Evolutionary conservation across 2,113 vertebrate genomes (phyloP).

Genomic region (Columba livia): DNA sequence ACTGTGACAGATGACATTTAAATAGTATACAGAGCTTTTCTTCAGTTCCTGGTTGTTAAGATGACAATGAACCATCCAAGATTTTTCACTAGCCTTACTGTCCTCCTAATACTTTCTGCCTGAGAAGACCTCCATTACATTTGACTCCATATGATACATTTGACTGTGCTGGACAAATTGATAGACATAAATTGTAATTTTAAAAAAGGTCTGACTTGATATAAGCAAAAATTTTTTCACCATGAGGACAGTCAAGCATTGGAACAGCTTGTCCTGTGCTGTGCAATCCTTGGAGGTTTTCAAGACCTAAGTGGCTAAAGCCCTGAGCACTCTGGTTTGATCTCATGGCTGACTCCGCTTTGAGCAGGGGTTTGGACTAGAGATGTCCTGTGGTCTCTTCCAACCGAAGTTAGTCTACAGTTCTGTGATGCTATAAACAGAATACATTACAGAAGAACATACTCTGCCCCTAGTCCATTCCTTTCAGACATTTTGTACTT

Average conservation of each 20-base stretch:
- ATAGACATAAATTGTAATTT: neutral
- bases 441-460: neutral
- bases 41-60: neutral
- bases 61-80: neutral
- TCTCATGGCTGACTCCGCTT: neutral
- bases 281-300: neutral
- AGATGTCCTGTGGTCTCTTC: neutral
- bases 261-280: neutral
- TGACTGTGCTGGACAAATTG: neutral
- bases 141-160: neutral
- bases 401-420: neutral
- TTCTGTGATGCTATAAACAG: neutral
- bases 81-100: neutral
- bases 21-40: neutral
- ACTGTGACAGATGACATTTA: neutral
- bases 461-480: neutral
- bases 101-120: neutral
- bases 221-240: neutral
- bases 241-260: neutral
- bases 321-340: neutral
- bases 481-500: neutral
- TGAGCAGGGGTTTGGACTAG: neutral
- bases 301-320: neutral
- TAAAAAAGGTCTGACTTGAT: neutral
- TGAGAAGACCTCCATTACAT: neutral